Evolutionary conservation across 2,113 vertebrate species (phyloP), one percentile per base, ranked within the genome.

Genomic region (Candoia aspera): DNA sequence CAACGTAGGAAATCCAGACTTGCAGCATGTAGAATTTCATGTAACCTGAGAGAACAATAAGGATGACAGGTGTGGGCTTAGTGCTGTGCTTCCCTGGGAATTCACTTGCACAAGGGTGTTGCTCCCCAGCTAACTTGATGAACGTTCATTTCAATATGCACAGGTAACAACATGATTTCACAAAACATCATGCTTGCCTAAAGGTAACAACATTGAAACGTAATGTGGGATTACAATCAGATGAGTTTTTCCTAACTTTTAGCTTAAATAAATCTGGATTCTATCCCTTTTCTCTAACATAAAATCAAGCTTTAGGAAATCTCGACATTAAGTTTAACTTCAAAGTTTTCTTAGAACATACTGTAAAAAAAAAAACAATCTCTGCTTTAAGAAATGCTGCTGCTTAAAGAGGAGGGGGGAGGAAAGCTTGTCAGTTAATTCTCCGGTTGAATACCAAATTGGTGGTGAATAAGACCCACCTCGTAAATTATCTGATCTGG

Each of bases 21-120:
- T 87, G 42, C 6, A 49, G n/a, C 12, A 46, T 88, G 68, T 37
- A 84, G 57, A 19, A 93, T 4, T 92, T 93, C 1, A 17, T 53
- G 79, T 29, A 86, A 87, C 59, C 91, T 3, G 93, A 92, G 93
- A 84, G 17, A 95, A 89, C 64, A 68, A 12, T 64, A 55, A 84
- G 54, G 54, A 89, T 89, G 37, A 93, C 91, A 90, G 33, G 54
- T 6, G 42, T 4, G 46, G 58, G 92, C 79, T 87, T 84, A 90
- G 86, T 2, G 1, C 68, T 54, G 4, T 62, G 46, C 4, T 93
- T 11, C 73, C 92, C 62, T 95, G 60, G 42, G 33, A 92, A 87
- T 95, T 93, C 86, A 88, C 29, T 93, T 91, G 29, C 9, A 84
- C 0, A 55, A 85, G 93, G 23, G 8, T 85, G 9, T 91, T 93